phyloP scores from a whole-genome alignment of 2,113 vertebrate genomes.

The Psophia crepitans region DNA sequence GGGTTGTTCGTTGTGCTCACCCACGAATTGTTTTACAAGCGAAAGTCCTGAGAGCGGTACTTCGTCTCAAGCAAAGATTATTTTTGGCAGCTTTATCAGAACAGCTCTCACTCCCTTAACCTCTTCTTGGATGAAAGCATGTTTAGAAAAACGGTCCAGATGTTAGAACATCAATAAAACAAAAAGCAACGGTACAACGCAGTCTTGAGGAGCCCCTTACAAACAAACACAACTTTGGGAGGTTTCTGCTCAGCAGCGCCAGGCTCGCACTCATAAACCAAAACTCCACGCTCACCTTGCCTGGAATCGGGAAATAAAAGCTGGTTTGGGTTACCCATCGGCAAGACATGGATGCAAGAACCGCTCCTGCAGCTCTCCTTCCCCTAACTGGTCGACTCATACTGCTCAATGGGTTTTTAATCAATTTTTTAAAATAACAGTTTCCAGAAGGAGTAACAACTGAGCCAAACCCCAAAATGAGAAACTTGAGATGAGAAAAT shows the following conservation, averaged over 20 bases:
- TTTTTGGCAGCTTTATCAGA: conserved; percentile 34
- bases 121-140: not conserved
- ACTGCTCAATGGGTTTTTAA: not conserved
- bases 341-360: not conserved
- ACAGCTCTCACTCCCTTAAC: not conserved
- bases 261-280: not conserved
- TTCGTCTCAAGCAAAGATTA: not conserved
- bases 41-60: accelerated
- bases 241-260: not conserved
- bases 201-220: not conserved
- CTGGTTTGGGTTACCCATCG: not conserved
- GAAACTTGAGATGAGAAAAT: not conserved
- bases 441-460: not conserved
- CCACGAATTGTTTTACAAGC: not conserved
- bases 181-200: not conserved
- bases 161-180: not conserved
- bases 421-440: not conserved
- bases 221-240: not conserved
- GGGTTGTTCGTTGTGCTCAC: not conserved
- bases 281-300: not conserved
- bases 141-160: not conserved
- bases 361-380: not conserved
- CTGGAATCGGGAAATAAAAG: not conserved
- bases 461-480: not conserved
- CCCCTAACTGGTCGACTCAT: not conserved